Percentiles rank a stretch among this genome's conserved stretches.
Evolutionary conservation across 2,888 invertebrate genomes (phyloP).

Genomic region (Sclerodermus sp.): DNA sequence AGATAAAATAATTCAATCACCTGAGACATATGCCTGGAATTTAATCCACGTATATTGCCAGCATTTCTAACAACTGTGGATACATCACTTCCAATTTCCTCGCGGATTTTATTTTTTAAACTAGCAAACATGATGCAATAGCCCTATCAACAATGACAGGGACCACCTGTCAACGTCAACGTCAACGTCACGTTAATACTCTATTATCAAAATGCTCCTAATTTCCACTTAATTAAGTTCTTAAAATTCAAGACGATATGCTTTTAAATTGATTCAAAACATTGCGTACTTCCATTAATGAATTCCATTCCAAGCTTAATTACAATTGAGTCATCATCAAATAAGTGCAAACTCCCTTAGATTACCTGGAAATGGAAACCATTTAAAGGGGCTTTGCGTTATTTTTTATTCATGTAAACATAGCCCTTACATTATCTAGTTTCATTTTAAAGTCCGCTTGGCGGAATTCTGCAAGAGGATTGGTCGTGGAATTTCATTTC

Average conservation of each 20-base stretch:
- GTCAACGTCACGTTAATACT: conserved; percentile 18
- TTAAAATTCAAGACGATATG: conserved; percentile 1
- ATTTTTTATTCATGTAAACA: too few relatives aligned
- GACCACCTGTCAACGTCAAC: conserved; percentile 40
- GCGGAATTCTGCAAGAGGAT: too few relatives aligned
- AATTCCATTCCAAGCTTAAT: too few relatives aligned
- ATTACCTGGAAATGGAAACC: too few relatives aligned
- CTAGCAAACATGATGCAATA: conserved; percentile 75
- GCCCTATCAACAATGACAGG: conserved; percentile 3
- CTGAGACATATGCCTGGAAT: conserved; percentile 50
- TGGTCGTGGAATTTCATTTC: too few relatives aligned
- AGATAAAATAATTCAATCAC: conserved; percentile 27
- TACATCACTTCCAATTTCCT: conserved; percentile 84
- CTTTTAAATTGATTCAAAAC: neutral
- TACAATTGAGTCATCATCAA: too few relatives aligned
- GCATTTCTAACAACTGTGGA: conserved; percentile 56
- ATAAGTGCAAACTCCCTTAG: too few relatives aligned
- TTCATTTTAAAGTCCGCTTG: too few relatives aligned
- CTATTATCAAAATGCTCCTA: neutral
- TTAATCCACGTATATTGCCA: conserved; percentile 47
- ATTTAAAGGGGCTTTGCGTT: too few relatives aligned
- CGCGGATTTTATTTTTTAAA: conserved; percentile 85
- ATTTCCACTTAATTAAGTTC: conserved; percentile 3
- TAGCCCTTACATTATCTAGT: too few relatives aligned
- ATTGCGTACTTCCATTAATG: too few relatives aligned